These are phyloP conservation scores for Cherax quadricarinatus DNA, from an alignment of 1,140 invertebrate genomes.

Conservation along the genomic window DNA sequence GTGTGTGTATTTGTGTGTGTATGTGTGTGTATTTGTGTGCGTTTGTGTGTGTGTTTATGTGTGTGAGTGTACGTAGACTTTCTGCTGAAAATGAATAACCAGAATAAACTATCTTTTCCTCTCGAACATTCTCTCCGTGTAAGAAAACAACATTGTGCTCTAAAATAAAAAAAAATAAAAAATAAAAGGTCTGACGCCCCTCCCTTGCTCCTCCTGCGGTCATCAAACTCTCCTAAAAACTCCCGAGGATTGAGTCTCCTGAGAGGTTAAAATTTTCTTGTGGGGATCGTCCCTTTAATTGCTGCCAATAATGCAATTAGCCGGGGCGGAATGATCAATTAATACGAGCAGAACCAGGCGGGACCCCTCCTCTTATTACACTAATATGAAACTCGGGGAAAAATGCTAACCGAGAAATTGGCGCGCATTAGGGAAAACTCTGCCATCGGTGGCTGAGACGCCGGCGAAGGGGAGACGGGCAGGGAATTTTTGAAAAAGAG, in stretches of 20 bases:
- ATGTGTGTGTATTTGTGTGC: too few species aligned
- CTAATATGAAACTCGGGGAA: conserved; percentile 41
- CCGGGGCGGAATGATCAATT: conserved; percentile 66
- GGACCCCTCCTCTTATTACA: conserved; percentile 38
- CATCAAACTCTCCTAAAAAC: conserved; percentile 41
- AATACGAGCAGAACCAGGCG: conserved; percentile 37
- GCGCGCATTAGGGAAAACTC: conserved; percentile 45
- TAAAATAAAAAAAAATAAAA: too few species aligned
- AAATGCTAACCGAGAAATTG: conserved; percentile 58
- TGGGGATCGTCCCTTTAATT: conserved; percentile 63
- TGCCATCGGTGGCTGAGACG: conserved; percentile 26
- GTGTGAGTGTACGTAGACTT: too few species aligned
- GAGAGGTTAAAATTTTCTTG: conserved; percentile 57
- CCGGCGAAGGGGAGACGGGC: background rate
- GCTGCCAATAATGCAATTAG: conserved; percentile 68
- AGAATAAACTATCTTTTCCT: too few species aligned
- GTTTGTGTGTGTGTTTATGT: too few species aligned
- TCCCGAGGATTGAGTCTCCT: conserved; percentile 25
- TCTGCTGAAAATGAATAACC: too few species aligned
- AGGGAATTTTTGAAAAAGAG: too few species aligned
- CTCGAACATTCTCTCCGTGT: too few species aligned
- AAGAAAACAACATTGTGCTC: too few species aligned
- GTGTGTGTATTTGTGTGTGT: too few species aligned
- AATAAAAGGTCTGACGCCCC: too few species aligned
- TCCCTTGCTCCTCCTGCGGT: background rate